phyloP scores from a whole-genome alignment of 2,888 invertebrate species.

The Drosophila silvestris region DNA sequence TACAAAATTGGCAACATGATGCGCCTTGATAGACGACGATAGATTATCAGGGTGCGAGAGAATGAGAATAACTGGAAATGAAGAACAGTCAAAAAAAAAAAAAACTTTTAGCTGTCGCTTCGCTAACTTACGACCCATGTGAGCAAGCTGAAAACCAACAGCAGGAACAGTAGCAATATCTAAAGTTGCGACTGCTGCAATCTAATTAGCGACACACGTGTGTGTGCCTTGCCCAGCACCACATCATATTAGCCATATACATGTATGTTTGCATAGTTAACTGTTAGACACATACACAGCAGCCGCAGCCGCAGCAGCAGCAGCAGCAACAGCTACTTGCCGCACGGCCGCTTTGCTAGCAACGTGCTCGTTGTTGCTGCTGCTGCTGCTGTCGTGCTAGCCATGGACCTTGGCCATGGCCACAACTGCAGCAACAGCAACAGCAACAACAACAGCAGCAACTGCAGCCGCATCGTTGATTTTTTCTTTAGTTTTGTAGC shows the following conservation, averaged over 20 bases:
- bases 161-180: conserved; percentile 7
- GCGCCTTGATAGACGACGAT: conserved; percentile 77
- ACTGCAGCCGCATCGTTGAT: conserved; percentile 12
- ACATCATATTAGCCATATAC: conserved; percentile 54
- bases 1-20: conserved; percentile 70
- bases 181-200: conserved; percentile 30
- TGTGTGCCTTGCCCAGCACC: conserved; percentile 49
- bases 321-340: conserved; percentile 46
- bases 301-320: neutral
- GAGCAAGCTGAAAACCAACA: neutral
- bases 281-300: conserved; percentile 51
- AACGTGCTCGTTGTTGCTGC: conserved; percentile 61
- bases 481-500: conserved; percentile 24
- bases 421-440: conserved; percentile 19
- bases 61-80: conserved; percentile 22
- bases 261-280: conserved; percentile 66
- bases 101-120: conserved; percentile 50
- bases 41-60: conserved; percentile 63
- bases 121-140: conserved; percentile 50
- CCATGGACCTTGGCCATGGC: conserved; percentile 63
- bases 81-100: conserved; percentile 23
- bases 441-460: conserved; percentile 12
- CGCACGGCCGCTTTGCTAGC: conserved; percentile 67
- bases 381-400: conserved; percentile 49
- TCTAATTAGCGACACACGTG: conserved; percentile 69